Percentiles rank a stretch among this genome's conserved stretches.
Evolutionary conservation across 2,797 vertebrate species (phyloP).

Genomic region (Fistularia commersonii): DNA sequence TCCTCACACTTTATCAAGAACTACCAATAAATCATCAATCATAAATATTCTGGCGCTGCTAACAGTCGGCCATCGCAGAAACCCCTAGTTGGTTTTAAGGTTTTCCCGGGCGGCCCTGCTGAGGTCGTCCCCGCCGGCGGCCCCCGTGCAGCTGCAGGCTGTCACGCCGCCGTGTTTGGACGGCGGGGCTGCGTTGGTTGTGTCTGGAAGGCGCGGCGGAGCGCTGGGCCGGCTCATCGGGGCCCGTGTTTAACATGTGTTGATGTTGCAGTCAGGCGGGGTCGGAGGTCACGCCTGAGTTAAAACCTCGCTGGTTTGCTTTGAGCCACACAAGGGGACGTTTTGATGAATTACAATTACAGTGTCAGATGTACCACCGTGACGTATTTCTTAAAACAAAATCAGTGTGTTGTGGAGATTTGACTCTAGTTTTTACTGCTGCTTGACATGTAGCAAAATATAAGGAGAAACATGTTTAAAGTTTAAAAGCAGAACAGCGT

Average conservation of each 20-base stretch:
- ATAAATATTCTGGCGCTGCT: no score
- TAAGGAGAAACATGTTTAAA: no score
- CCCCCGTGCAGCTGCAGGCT: slow-evolving; percentile 12
- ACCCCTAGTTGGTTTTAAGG: no score
- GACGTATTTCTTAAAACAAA: background rate
- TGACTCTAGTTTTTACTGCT: no score
- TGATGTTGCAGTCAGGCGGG: slow-evolving; percentile 35
- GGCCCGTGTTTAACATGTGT: slow-evolving; percentile 21
- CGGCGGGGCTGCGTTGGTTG: slow-evolving; percentile 14
- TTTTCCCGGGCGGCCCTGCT: slow-evolving; percentile 4
- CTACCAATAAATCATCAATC: no score
- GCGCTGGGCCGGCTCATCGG: slow-evolving; percentile 17
- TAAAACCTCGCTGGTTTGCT: background rate
- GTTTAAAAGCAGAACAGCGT: no score
- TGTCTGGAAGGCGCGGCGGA: slow-evolving; percentile 26
- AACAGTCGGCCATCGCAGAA: no score
- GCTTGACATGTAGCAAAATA: no score
- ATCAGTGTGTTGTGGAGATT: no score
- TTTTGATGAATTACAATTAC: slow-evolving; percentile 8
- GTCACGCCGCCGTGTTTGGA: slow-evolving; percentile 34
- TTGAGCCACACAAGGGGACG: background rate
- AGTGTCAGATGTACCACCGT: background rate
- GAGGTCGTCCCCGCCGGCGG: slow-evolving; percentile 6
- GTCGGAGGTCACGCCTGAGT: slow-evolving; percentile 41
- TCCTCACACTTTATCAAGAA: no score